A percentile compares a stretch with the other conserved stretches of the same genome.
These are phyloP conservation scores for Mareca strepera DNA, from an alignment of 2,797 vertebrate species.

Conservation along the genomic window DNA sequence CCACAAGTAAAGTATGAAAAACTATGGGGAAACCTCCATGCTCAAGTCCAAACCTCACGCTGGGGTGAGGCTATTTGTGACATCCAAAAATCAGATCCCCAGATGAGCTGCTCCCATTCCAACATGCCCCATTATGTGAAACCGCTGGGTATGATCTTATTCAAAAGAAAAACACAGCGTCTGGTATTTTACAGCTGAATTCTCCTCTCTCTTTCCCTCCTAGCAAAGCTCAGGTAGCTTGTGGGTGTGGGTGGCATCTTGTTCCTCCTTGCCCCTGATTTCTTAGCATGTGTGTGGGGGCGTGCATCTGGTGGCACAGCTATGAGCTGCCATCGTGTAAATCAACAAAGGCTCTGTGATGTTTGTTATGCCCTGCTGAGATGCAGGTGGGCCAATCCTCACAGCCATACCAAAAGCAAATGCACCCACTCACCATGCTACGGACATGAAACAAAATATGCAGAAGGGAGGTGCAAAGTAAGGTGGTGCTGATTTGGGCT, in stretches of 20 bases:
- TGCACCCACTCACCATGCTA: fast-evolving
- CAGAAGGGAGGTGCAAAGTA: not conserved
- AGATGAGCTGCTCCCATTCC: not conserved
- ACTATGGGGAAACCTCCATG: not conserved
- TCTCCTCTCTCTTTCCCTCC: not conserved
- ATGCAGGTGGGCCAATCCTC: not conserved
- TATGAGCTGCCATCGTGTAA: fast-evolving
- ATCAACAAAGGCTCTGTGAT: not conserved
- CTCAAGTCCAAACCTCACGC: not conserved
- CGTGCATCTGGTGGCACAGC: fast-evolving
- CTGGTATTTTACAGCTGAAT: not conserved
- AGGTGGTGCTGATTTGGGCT: not conserved
- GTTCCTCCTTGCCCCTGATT: no score
- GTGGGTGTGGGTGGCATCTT: not conserved
- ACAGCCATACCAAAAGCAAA: not conserved
- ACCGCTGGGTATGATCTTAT: not conserved
- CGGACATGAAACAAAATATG: not conserved
- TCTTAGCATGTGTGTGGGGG: fast-evolving
- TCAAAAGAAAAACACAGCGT: not conserved
- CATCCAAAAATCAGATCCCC: not conserved
- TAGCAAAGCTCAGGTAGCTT: not conserved
- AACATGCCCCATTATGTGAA: not conserved
- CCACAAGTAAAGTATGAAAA: not conserved
- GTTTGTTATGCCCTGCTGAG: not conserved
- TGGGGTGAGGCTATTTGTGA: fast-evolving